phyloP scores from a whole-genome alignment of 2,113 vertebrate species.

The Ciconia maguari region DNA sequence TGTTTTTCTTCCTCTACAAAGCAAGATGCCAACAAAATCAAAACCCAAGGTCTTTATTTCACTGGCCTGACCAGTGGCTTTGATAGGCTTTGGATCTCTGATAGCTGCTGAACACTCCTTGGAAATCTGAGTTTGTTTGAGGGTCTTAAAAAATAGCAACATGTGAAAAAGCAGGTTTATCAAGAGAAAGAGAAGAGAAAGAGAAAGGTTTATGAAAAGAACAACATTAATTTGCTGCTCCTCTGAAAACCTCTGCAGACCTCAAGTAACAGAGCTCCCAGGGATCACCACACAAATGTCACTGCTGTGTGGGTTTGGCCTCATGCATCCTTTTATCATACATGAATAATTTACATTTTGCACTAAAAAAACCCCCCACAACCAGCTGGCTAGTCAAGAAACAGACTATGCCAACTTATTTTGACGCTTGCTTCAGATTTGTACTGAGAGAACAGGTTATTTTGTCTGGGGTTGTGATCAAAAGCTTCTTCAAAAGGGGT shows the following conservation, averaged over 20 bases:
- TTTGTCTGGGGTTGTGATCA: background rate
- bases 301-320: background rate
- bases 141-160: background rate
- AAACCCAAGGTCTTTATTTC: background rate
- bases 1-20: background rate
- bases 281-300: background rate
- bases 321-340: background rate
- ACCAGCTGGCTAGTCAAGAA: background rate
- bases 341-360: background rate
- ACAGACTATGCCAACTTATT: background rate
- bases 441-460: background rate
- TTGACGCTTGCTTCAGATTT: background rate
- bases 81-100: background rate
- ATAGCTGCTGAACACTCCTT: background rate
- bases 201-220: background rate
- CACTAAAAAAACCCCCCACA: background rate
- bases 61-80: background rate
- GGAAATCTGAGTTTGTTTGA: background rate
- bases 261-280: background rate
- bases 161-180: background rate
- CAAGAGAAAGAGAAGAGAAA: background rate
- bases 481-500: background rate
- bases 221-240: background rate
- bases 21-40: constrained; percentile 11
- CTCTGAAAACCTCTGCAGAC: background rate